phyloP scores from a whole-genome alignment of 2,113 vertebrate genomes.

The Mastomys natalensis region DNA sequence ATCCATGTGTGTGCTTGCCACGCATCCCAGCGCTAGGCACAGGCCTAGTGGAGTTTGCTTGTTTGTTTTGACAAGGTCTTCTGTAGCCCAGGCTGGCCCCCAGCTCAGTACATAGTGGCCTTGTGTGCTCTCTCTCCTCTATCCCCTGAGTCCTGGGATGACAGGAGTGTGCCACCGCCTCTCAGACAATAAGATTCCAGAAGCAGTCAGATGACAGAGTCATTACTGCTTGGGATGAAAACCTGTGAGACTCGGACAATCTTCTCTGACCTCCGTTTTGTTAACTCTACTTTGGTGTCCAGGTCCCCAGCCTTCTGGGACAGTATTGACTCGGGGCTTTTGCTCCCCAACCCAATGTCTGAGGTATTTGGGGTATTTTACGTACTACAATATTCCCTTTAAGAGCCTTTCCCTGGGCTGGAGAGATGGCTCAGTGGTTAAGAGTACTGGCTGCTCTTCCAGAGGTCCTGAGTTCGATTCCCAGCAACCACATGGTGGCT shows the following conservation, averaged over 20 bases:
- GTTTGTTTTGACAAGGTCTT: neutral
- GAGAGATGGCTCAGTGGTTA: no score
- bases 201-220: neutral
- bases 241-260: neutral
- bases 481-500: no score
- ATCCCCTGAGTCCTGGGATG: neutral
- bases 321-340: neutral
- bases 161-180: no score
- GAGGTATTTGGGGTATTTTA: neutral
- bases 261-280: neutral
- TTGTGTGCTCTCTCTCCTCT: neutral
- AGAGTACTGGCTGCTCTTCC: no score
- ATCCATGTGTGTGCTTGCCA: no score
- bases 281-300: neutral
- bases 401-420: neutral
- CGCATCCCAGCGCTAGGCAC: neutral
- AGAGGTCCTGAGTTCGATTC: no score
- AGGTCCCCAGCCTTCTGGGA: neutral
- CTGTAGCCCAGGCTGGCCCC: neutral
- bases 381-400: neutral
- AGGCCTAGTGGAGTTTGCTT: neutral
- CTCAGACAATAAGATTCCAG: neutral
- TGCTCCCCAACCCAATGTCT: neutral
- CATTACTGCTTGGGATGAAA: neutral
- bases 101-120: neutral